Percentiles rank a stretch among this genome's conserved stretches.
phyloP scores from a whole-genome alignment of 2,797 vertebrate species.

The Champsocephalus esox region DNA sequence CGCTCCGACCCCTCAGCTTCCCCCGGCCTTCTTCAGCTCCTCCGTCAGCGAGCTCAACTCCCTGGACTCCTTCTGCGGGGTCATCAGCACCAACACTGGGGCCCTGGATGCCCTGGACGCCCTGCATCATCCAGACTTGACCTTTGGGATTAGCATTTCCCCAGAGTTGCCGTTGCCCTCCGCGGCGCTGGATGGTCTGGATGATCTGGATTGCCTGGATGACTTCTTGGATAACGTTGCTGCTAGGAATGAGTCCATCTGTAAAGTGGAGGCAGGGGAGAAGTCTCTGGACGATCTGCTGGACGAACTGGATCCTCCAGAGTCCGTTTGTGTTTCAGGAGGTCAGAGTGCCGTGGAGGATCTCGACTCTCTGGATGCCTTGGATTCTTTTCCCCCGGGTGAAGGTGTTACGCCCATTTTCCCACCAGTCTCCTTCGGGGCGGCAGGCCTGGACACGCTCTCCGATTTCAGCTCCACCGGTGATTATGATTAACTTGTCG shows the following conservation, averaged over 20 bases:
- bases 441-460: constrained; percentile 65
- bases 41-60: constrained; percentile 86
- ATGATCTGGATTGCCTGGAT: constrained; percentile 80
- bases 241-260: neutral
- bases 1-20: constrained; percentile 86
- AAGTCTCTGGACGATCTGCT: constrained; percentile 52
- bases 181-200: constrained; percentile 76
- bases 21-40: constrained; percentile 91
- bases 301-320: constrained; percentile 74
- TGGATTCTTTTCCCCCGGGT: constrained; percentile 84
- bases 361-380: constrained; percentile 77
- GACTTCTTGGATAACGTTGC: constrained; percentile 35
- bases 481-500: constrained; percentile 45
- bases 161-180: constrained; percentile 41
- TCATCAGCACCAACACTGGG: neutral
- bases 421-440: constrained; percentile 36
- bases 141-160: constrained; percentile 40
- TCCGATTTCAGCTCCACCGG: constrained; percentile 75
- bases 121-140: constrained; percentile 74
- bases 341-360: constrained; percentile 5
- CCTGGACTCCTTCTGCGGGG: constrained; percentile 84
- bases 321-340: constrained; percentile 51
- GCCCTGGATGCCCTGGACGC: constrained; percentile 79
- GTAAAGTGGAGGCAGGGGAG: neutral
- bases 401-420: constrained; percentile 18